These are phyloP conservation scores for Austrolebias charrua DNA, from an alignment of 2,797 vertebrate species.

Conservation along the genomic window DNA sequence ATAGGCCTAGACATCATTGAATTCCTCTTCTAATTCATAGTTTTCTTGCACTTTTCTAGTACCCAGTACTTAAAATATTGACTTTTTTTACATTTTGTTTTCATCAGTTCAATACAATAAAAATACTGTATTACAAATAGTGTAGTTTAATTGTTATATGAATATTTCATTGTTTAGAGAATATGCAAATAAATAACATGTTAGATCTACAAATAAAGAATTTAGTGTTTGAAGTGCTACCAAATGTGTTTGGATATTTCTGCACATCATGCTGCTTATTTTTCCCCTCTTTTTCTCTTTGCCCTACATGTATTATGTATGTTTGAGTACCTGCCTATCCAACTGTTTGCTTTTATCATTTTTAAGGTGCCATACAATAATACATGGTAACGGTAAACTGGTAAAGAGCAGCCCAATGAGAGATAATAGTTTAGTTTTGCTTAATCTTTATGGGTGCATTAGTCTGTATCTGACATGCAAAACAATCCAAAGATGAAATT, in stretches of 20 bases:
- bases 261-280: conserved; percentile 1
- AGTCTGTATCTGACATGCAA: not conserved
- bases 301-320: conserved; percentile 20
- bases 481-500: conserved; percentile 7
- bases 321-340: conserved; percentile 3
- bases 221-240: no score
- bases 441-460: conserved; percentile 1
- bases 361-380: conserved; percentile 7
- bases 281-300: not conserved
- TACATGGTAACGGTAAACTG: conserved; percentile 1
- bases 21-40: conserved; percentile 32
- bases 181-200: no score
- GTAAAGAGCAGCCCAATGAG: not conserved
- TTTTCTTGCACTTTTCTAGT: conserved; percentile 32
- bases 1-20: conserved; percentile 37
- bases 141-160: not conserved
- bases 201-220: no score
- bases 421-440: no score
- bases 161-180: not conserved
- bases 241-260: not conserved
- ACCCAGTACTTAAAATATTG: not conserved
- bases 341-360: conserved; percentile 9
- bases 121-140: conserved; percentile 11
- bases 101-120: conserved; percentile 13
- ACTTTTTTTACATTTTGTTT: conserved; percentile 9